Base-by-base conservation (phyloP, 2,797 vertebrate species). In the Enteromius thamalakanensis region DNA sequence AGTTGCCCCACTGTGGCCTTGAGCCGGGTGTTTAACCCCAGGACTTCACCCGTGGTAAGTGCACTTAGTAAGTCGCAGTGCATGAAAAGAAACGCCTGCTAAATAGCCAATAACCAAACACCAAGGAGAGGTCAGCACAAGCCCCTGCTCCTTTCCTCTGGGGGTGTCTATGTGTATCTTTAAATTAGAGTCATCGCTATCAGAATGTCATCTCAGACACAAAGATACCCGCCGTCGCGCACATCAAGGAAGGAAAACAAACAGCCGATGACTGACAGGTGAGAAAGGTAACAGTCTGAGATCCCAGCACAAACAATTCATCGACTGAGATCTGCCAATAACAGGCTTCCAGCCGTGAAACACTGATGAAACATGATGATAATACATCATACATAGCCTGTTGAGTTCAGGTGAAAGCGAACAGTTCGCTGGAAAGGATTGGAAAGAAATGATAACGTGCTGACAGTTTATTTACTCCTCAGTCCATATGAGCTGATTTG, bases 131-230 rank as follows among this genome's bases (percentile, higher is more conserved):
- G 79, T 77, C 68, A 79, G 62, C 55, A 71, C 62, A 79, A 79
- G 26, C 40, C 76, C 49, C 32, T 26, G 34, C 15, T 67, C 45
- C 32, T 37, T 45, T 80, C 72, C 78, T 94, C 79, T 84, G 85
- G 87, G 93, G 93, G 91, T 80, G 88, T 86, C 89, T 92, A 91
- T 93, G 92, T 88, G 88, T 91, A 89, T 91, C 85, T 84, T 92
- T 93, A 93, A 91, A 94, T 94, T 93, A 94, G 91, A 90, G 89
- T 55, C 71, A 67, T 55, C 21, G 3, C 34, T 55, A 67, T 82
- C 81, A 82, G 45, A 40, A 91, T 90, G 91, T 93, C 92, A 92
- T 91, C 91, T 93, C 92, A 92, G 89, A 45, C 90, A 86, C 91
- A 92, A 91, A 92, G 92, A 93, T 90, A 89, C 90, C 86, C 5